Percentiles rank a stretch among this genome's conserved stretches.
phyloP scores from a whole-genome alignment of 2,797 vertebrate genomes.

The Margarornis squamiger region DNA sequence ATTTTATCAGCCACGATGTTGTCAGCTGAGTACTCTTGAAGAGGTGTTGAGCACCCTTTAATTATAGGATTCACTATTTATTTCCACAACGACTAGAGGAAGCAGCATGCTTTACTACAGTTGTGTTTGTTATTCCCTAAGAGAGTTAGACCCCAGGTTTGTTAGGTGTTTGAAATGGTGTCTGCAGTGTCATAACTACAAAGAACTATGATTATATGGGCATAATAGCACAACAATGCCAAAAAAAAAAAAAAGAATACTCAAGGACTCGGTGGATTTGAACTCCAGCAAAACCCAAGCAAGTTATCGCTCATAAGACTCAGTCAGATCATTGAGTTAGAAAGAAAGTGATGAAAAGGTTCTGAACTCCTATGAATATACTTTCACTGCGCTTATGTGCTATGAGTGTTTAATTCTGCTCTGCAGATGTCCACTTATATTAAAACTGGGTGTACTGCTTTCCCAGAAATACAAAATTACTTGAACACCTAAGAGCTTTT shows the following conservation, averaged over 20 bases:
- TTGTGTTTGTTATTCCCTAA: neutral
- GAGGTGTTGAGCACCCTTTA: neutral
- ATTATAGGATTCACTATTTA: neutral
- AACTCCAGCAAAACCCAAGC: neutral
- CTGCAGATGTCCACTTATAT: neutral
- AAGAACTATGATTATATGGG: neutral
- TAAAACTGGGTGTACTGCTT: fast-evolving
- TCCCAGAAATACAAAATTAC: neutral
- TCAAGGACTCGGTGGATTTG: neutral
- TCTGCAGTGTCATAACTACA: neutral
- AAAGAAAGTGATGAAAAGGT: neutral
- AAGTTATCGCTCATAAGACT: neutral
- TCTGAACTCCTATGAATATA: neutral
- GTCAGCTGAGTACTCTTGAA: neutral
- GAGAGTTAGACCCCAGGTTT: neutral
- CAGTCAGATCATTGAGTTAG: neutral
- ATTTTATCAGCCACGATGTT: neutral
- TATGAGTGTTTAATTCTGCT: neutral
- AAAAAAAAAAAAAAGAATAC: neutral
- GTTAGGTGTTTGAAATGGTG: neutral
- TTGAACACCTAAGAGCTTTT: neutral
- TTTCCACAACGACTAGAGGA: neutral
- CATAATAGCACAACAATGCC: neutral
- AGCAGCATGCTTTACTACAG: neutral
- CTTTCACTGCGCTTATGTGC: neutral